Percentiles rank a stretch among this genome's conserved stretches.
These are phyloP conservation scores for Drosophila aldrichi DNA, from an alignment of 2,888 invertebrate species.

Conservation along the genomic window DNA sequence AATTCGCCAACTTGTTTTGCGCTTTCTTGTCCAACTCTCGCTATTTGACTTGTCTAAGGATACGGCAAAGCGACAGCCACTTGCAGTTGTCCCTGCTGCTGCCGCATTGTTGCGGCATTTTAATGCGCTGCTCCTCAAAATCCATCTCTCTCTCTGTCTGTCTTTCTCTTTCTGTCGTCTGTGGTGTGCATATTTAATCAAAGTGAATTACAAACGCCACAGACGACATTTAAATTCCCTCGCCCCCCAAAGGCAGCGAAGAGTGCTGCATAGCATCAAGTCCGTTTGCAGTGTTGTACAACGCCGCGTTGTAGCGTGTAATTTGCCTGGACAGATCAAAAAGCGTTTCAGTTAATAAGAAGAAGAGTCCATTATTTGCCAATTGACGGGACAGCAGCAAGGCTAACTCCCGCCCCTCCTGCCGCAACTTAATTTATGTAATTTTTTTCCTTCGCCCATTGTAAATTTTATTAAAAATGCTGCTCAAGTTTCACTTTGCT, in stretches of 20 bases:
- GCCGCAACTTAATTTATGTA: constrained; percentile 51
- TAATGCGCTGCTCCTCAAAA: constrained; percentile 43
- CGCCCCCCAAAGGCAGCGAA: not conserved
- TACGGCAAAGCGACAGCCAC: constrained; percentile 14
- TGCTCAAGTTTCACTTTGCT: constrained; percentile 29
- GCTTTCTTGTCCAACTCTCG: constrained; percentile 64
- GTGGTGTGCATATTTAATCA: constrained; percentile 72
- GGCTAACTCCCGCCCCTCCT: not conserved
- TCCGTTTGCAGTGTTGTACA: constrained; percentile 13
- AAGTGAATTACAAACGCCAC: constrained; percentile 78
- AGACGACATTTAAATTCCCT: constrained; percentile 30
- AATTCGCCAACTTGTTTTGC: constrained; percentile 79
- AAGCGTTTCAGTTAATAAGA: constrained; percentile 67
- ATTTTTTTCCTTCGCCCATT: constrained; percentile 8
- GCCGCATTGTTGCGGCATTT: constrained; percentile 69
- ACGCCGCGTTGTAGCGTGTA: constrained; percentile 58
- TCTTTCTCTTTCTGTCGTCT: constrained; percentile 10
- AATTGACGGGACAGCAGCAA: constrained; percentile 51
- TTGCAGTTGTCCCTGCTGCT: constrained; percentile 27
- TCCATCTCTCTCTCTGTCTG: not conserved
- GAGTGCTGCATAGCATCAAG: constrained; percentile 9
- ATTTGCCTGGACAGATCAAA: constrained; percentile 67
- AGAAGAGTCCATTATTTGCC: constrained; percentile 66
- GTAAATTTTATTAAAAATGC: constrained; percentile 43
- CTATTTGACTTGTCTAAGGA: constrained; percentile 69